Percentiles rank a stretch among this genome's conserved stretches.
These are phyloP conservation scores for Kuschelorhynchus macadamiae DNA, from an alignment of 2,888 invertebrate genomes.

Conservation along the genomic window DNA sequence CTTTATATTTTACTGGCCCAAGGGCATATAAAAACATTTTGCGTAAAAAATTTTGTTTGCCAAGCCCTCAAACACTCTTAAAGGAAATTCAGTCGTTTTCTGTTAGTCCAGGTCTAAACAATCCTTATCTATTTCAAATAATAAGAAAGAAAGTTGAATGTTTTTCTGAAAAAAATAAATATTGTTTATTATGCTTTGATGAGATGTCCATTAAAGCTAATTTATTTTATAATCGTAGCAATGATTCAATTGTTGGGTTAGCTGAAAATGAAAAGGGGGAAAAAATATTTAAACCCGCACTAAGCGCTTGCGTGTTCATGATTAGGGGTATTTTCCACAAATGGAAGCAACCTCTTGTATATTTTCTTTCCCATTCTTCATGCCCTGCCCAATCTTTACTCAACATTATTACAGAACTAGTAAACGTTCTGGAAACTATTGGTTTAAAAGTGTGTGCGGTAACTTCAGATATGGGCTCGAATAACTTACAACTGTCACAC, in stretches of 20 bases:
- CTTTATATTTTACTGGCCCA: background rate
- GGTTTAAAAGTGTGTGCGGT: slow-evolving; percentile 11
- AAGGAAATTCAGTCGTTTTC: too few species aligned
- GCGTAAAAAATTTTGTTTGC: too few species aligned
- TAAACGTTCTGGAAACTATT: slow-evolving; percentile 2
- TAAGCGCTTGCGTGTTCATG: slow-evolving; percentile 12
- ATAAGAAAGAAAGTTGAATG: too few species aligned
- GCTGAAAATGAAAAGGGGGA: too few species aligned
- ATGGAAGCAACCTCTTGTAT: background rate
- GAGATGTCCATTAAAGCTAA: too few species aligned
- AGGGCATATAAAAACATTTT: slow-evolving; percentile 1
- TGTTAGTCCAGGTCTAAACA: too few species aligned
- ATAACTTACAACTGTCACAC: slow-evolving; percentile 4
- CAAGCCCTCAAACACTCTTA: background rate
- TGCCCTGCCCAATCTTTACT: too few species aligned
- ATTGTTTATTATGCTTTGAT: too few species aligned
- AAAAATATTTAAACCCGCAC: slow-evolving; percentile 7
- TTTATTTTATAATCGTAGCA: too few species aligned
- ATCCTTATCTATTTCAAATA: too few species aligned
- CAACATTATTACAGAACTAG: background rate
- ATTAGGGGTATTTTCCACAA: slow-evolving; percentile 10
- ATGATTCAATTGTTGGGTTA: background rate
- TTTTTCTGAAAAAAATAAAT: too few species aligned
- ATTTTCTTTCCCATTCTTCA: too few species aligned
- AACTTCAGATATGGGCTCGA: slow-evolving; percentile 16